phyloP scores from a whole-genome alignment of 2,888 invertebrate genomes.

The Andrena bucephala region DNA sequence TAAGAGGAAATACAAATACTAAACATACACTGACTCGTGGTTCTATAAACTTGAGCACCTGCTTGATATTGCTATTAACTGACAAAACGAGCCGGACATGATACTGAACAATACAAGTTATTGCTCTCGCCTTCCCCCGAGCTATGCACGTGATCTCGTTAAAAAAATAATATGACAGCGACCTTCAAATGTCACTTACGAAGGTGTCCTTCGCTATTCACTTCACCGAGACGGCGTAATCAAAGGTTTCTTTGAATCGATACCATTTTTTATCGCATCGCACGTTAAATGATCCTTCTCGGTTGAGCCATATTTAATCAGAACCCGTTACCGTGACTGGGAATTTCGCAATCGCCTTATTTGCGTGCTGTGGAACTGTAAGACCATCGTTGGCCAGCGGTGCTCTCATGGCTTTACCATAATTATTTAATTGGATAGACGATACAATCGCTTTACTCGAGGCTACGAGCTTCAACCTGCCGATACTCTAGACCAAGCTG shows the following conservation, averaged over 20 bases:
- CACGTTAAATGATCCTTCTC: neutral
- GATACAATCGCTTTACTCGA: slow-evolving; percentile 21
- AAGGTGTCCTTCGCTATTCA: neutral
- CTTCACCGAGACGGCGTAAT: neutral
- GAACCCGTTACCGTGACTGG: neutral
- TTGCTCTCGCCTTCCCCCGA: neutral
- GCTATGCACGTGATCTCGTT: neutral
- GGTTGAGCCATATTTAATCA: slow-evolving; percentile 5
- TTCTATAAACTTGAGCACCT: neutral
- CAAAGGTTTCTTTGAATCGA: neutral
- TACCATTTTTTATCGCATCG: neutral
- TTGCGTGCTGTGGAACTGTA: slow-evolving; percentile 6
- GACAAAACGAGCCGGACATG: neutral
- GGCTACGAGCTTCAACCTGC: neutral
- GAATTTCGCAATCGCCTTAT: slow-evolving; percentile 18
- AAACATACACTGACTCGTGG: neutral
- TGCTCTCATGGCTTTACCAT: slow-evolving; percentile 20
- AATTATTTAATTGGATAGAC: slow-evolving; percentile 30
- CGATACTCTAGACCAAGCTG: slow-evolving; percentile 8
- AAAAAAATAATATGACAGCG: neutral
- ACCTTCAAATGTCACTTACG: neutral
- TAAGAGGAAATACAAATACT: too few species aligned
- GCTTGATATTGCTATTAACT: neutral
- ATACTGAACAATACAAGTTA: neutral
- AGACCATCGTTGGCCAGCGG: slow-evolving; percentile 3